Evolutionary conservation across 2,888 invertebrate genomes (phyloP).

Genomic region (Sycophila texana): DNA sequence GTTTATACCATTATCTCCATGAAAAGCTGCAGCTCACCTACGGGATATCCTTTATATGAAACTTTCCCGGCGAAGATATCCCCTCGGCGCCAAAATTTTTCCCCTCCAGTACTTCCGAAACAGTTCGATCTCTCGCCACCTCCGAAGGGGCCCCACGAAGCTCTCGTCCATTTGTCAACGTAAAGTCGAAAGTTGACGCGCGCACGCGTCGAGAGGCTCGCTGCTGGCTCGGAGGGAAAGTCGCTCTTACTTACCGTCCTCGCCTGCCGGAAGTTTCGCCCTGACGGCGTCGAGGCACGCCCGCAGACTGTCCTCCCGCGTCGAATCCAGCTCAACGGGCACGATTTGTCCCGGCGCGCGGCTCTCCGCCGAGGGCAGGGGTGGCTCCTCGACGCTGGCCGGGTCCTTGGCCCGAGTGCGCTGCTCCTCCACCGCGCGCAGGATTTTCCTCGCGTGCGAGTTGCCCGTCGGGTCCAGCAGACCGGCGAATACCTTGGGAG

Average conservation of each 20-base stretch:
- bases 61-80: too few relatives aligned
- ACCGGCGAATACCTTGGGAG: slow-evolving; percentile 85
- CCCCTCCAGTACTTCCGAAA: too few relatives aligned
- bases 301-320: slow-evolving; percentile 85
- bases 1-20: too few relatives aligned
- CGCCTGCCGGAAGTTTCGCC: slow-evolving; percentile 88
- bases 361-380: slow-evolving; percentile 73
- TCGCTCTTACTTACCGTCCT: slow-evolving; percentile 81
- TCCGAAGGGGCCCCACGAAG: too few relatives aligned
- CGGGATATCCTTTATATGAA: too few relatives aligned
- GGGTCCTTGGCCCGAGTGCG: slow-evolving; percentile 75
- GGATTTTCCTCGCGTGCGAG: slow-evolving; percentile 80
- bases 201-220: too few relatives aligned
- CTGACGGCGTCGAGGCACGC: slow-evolving; percentile 88
- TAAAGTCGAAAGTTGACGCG: too few relatives aligned
- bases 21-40: too few relatives aligned
- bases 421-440: slow-evolving; percentile 80
- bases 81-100: too few relatives aligned
- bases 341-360: slow-evolving; percentile 79
- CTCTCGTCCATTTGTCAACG: too few relatives aligned
- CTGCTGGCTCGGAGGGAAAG: too few relatives aligned
- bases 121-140: too few relatives aligned
- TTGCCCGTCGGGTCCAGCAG: slow-evolving; percentile 77
- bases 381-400: slow-evolving; percentile 73
- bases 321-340: slow-evolving; percentile 86